Evolutionary conservation across 2,888 invertebrate genomes (phyloP).

Genomic region (Helleia helle): DNA sequence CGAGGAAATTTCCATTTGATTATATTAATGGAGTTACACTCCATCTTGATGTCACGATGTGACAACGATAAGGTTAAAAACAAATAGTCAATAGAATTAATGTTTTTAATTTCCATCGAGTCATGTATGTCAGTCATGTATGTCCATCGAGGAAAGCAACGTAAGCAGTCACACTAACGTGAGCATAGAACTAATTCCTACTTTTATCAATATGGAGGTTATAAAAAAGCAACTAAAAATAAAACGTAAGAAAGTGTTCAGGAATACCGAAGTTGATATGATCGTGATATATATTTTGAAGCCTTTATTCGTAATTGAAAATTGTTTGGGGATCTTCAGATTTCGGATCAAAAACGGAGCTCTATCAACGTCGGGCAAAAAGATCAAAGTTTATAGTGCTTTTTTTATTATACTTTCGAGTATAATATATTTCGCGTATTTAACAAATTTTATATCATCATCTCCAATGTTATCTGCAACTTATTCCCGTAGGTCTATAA

Average conservation of each 20-base stretch:
- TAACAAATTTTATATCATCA: neutral
- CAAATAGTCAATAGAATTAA: neutral
- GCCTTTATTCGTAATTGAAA: constrained; percentile 30
- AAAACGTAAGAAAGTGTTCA: constrained; percentile 1
- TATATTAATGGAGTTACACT: neutral
- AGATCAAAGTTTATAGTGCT: constrained; percentile 29
- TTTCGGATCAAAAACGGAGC: constrained; percentile 26
- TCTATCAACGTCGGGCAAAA: constrained; percentile 24
- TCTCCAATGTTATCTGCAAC: neutral
- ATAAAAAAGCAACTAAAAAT: neutral
- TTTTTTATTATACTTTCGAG: constrained; percentile 19
- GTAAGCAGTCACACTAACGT: no score
- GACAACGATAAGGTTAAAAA: neutral
- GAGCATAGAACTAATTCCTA: no score
- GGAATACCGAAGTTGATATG: constrained; percentile 9
- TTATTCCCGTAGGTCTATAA: neutral
- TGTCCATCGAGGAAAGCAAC: no score
- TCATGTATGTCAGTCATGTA: no score
- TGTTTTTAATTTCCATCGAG: neutral
- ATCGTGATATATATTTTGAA: constrained; percentile 14
- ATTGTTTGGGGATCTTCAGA: constrained; percentile 36
- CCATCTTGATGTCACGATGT: neutral
- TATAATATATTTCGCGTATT: constrained; percentile 15
- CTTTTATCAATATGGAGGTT: neutral
- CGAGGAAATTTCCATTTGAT: neutral